Base-by-base conservation (phyloP, 1,140 invertebrate genomes). In the Cherax destructor region DNA sequence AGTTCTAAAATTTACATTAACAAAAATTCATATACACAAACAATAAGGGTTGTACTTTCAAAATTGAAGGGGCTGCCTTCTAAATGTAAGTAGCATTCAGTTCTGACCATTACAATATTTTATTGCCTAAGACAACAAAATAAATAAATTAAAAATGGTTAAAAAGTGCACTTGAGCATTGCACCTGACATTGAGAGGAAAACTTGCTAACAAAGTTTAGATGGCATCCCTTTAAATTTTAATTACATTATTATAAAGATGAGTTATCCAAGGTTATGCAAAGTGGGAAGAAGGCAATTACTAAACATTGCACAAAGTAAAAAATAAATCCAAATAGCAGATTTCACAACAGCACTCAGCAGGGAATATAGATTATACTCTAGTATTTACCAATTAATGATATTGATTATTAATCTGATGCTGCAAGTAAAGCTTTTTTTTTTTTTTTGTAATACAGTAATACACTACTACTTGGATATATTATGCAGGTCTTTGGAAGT, bases 191-290 rank as follows among this genome's bases (percentile, higher is more conserved):
- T 1, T 65, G 18, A 65, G 61, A 18, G 13, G 13, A 65, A 21
- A 65, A 16, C 11, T 65, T 13, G 21, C 61, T 18, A 13, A 65
- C 18, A 6, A 69, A 30, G 24, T 24, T 74, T 6, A 74, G 69
- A 74, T 74, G n/a, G 24, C 69, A 74, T 69, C n/a, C 69, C 69
- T 74, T 74, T 74, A 74, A 74, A 74, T 74, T 74, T 69, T 21
- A 69, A 74, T 74, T 30, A 30, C 30, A 74, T 74, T n/a, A 74
- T 74, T n/a, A 4, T 74, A 74, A 74, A 5, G n/a, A 74, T 1
- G 16, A 30, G 69, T 16, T 69, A 69, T 69, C 65, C 13, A 69
- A 13, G 18, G 65, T 74, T 74, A 74, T 74, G 21, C 11, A 74
- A 74, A 41, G 30, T 74, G 6, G n/a, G 69, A n/a, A 21, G 30